Evolutionary conservation across 2,888 invertebrate genomes (phyloP).

Genomic region (Tanypteryx hageni): DNA sequence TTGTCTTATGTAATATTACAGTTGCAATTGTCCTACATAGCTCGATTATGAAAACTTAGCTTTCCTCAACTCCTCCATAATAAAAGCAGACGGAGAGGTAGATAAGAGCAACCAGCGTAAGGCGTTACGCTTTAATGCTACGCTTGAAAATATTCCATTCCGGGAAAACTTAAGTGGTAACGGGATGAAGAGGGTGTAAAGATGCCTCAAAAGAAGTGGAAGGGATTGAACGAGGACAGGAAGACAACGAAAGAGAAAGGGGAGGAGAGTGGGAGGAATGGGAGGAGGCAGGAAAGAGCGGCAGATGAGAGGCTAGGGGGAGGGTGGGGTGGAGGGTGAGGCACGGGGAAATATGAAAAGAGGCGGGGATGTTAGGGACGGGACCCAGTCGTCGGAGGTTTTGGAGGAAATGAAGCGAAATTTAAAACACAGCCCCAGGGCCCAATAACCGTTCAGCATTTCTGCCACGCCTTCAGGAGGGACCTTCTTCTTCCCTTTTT

Average conservation of each 20-base stretch:
- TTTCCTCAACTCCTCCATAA: too few species aligned
- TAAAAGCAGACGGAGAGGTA: too few species aligned
- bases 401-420: constrained; percentile 51
- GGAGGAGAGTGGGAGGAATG: neutral
- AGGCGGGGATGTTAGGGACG: neutral
- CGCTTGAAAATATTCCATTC: too few species aligned
- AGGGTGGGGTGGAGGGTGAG: too few species aligned
- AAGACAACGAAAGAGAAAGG: neutral
- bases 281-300: neutral
- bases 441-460: constrained; percentile 23
- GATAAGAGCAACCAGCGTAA: too few species aligned
- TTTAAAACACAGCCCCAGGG: constrained; percentile 48
- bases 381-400: neutral
- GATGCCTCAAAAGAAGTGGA: neutral
- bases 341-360: neutral
- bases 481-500: neutral
- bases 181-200: neutral
- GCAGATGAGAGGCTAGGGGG: neutral
- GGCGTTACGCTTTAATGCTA: too few species aligned
- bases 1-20: too few species aligned
- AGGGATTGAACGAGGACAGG: too few species aligned
- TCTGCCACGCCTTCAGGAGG: neutral
- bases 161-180: too few species aligned
- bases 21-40: too few species aligned
- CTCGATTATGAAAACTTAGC: too few species aligned